Percentiles rank a stretch among this genome's conserved stretches.
phyloP scores from a whole-genome alignment of 2,113 vertebrate genomes.

The cattle (Bos taurus) region ARS-UCD2.0 NC_037348.1:11659001-11659500 shows the following conservation, averaged over 20 bases:
- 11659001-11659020: constrained; percentile 45
- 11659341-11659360: neutral
- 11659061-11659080: constrained; percentile 33
- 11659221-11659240: neutral
- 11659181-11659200: neutral
- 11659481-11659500: neutral
- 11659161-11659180: neutral
- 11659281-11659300: neutral
- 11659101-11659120: neutral
- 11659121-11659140: no score
- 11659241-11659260: neutral
- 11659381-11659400: neutral
- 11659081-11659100: neutral
- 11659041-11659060: neutral
- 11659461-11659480: neutral
- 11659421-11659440: neutral
- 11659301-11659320: neutral
- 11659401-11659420: neutral
- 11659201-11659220: neutral
- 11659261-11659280: neutral
- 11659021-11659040: constrained; percentile 39
- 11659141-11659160: neutral
- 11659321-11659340: no score
- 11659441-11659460: neutral
- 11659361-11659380: neutral